Conservation (phyloP, 2,888 invertebrate species). For the Pseudoips prasinana region DNA sequence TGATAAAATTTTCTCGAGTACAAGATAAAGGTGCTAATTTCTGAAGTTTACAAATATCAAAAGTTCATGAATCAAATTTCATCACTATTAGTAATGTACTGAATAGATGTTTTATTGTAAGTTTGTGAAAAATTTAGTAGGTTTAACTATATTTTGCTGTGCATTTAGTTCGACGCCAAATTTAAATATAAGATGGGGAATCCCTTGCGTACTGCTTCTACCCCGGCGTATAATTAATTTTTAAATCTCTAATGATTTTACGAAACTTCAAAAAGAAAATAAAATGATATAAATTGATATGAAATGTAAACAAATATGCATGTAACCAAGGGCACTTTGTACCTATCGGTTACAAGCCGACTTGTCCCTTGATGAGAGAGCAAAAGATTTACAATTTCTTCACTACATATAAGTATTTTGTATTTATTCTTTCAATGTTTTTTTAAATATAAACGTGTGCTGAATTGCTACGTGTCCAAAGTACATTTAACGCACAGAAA, state of each 20-base stretch:
- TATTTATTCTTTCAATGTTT: slow-evolving; percentile 28
- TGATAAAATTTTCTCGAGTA: slow-evolving; percentile 11
- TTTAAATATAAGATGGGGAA: slow-evolving; percentile 49
- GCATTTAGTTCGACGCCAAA: slow-evolving; percentile 20
- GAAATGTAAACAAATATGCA: slow-evolving; percentile 68
- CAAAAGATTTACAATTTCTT: slow-evolving; percentile 39
- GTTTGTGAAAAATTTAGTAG: slow-evolving; percentile 7
- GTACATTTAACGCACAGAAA: slow-evolving; percentile 32
- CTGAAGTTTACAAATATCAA: slow-evolving; percentile 15
- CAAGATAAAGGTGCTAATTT: slow-evolving; percentile 21
- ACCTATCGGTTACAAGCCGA: slow-evolving; percentile 73
- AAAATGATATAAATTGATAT: slow-evolving; percentile 54
- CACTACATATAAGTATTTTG: slow-evolving; percentile 38
- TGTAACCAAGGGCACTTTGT: slow-evolving; percentile 69
- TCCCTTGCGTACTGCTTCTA: slow-evolving; percentile 68
- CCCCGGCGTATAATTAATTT: slow-evolving; percentile 59
- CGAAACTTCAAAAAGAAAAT: slow-evolving; percentile 54
- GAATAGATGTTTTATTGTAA: slow-evolving; percentile 4
- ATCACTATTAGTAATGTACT: too few species aligned
- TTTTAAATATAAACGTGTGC: slow-evolving; percentile 50
- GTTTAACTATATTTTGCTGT: slow-evolving; percentile 14
- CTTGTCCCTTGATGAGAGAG: slow-evolving; percentile 64
- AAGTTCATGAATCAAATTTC: not conserved
- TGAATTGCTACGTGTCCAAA: slow-evolving; percentile 63
- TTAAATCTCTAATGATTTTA: slow-evolving; percentile 65